Evolutionary conservation across 2,113 vertebrate genomes (phyloP).

Genomic region (Cyanistes caeruleus): DNA sequence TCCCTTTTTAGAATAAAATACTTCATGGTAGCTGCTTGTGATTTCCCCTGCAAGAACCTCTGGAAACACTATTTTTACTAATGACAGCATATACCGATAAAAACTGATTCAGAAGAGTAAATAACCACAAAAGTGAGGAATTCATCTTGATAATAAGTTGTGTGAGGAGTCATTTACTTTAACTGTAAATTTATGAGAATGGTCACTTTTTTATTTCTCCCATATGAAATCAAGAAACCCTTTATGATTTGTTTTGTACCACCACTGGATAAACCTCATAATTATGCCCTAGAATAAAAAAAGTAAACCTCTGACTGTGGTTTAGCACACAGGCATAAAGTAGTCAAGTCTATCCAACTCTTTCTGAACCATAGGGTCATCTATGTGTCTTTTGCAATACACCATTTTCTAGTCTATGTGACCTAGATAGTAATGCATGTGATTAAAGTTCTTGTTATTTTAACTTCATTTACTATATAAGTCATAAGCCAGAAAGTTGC

Average conservation of each 20-base stretch:
- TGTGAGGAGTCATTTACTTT: not conserved
- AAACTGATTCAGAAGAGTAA: not conserved
- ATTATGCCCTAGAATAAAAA: not conserved
- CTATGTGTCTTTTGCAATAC: not conserved
- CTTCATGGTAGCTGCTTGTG: not conserved
- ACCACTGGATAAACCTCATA: not conserved
- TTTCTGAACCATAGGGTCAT: not conserved
- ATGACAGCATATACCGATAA: not conserved
- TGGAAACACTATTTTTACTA: not conserved
- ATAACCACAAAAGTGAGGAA: not conserved
- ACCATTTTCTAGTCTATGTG: slow-evolving; percentile 23
- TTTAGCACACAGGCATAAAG: not conserved
- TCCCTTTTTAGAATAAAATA: not conserved
- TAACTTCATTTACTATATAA: slow-evolving; percentile 57
- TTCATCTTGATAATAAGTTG: not conserved
- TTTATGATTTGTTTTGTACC: not conserved
- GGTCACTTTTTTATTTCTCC: not conserved
- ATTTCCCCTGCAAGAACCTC: not conserved
- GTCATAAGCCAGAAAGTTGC: slow-evolving; percentile 33
- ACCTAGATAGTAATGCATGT: slow-evolving; percentile 37
- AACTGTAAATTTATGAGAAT: not conserved
- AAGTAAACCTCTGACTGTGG: not conserved
- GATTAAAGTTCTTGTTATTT: slow-evolving; percentile 62
- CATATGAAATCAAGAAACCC: not conserved
- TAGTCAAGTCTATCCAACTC: not conserved